A percentile compares a stretch with the other conserved stretches of the same genome.
Conservation (phyloP, 2,888 invertebrate species). For the Allolobophora icterica region DNA sequence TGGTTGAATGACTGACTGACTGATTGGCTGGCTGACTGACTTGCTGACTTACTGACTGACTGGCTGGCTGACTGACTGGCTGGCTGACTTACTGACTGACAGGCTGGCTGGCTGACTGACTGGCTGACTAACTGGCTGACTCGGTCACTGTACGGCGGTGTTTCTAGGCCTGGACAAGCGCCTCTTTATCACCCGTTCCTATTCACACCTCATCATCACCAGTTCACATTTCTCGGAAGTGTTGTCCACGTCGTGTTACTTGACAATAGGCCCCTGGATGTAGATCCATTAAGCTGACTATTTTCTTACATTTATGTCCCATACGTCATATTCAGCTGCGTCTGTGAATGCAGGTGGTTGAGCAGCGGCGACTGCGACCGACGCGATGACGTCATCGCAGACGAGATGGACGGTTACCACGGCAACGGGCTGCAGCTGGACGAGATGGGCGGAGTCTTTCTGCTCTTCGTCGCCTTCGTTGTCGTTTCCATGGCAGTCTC, state of each 20-base stretch:
- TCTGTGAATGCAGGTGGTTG: background rate
- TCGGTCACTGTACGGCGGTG: no score
- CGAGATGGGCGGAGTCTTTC: constrained; percentile 20
- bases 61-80: background rate
- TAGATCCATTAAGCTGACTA: background rate
- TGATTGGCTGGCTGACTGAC: background rate
- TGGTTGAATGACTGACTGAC: no score
- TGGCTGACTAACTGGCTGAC: background rate
- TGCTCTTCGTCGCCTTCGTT: background rate
- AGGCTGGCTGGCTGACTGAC: no score
- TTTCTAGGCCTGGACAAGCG: background rate
- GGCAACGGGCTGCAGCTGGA: background rate
- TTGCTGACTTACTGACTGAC: no score
- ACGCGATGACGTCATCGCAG: background rate
- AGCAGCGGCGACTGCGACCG: constrained; percentile 14
- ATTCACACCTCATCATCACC: background rate
- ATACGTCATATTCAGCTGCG: background rate
- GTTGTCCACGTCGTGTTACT: background rate
- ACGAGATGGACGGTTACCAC: background rate
- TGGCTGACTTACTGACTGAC: background rate
- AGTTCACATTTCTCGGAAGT: background rate
- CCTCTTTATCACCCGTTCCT: background rate
- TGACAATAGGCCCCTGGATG: background rate
- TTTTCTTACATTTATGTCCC: background rate
- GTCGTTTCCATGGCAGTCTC: constrained; percentile 1